phyloP scores from a whole-genome alignment of 2,797 vertebrate genomes.

The Garrulus glandarius region DNA sequence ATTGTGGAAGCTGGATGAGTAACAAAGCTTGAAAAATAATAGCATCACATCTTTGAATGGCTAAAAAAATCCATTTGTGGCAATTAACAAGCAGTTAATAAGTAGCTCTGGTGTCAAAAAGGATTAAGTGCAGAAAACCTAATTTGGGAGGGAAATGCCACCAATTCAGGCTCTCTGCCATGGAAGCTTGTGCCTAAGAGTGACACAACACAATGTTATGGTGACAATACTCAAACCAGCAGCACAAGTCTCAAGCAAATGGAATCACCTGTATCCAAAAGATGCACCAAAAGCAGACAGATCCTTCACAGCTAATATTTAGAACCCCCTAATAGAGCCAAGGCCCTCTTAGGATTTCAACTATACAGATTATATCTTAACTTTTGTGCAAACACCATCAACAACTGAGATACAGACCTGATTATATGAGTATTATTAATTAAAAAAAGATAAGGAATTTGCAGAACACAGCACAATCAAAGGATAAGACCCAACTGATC shows the following conservation, averaged over 20 bases:
- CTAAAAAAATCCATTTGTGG: background rate
- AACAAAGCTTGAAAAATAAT: background rate
- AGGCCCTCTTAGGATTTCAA: background rate
- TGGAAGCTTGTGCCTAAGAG: background rate
- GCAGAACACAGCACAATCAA: background rate
- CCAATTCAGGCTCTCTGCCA: background rate
- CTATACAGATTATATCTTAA: background rate
- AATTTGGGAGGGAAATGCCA: background rate
- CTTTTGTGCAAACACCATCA: background rate
- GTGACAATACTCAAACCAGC: background rate
- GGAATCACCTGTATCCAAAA: background rate
- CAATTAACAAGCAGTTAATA: background rate
- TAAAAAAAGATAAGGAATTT: background rate
- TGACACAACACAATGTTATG: background rate
- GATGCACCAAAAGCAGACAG: background rate
- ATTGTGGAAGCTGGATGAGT: background rate
- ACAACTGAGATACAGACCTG: background rate
- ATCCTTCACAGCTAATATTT: background rate
- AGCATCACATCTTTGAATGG: background rate
- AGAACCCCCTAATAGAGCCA: background rate
- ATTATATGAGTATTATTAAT: background rate
- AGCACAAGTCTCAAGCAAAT: background rate
- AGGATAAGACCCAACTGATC: background rate
- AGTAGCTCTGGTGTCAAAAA: background rate
- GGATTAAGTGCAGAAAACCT: background rate